Base-by-base conservation (phyloP, 2,888 invertebrate species). In the Cataglyphis livida region DNA sequence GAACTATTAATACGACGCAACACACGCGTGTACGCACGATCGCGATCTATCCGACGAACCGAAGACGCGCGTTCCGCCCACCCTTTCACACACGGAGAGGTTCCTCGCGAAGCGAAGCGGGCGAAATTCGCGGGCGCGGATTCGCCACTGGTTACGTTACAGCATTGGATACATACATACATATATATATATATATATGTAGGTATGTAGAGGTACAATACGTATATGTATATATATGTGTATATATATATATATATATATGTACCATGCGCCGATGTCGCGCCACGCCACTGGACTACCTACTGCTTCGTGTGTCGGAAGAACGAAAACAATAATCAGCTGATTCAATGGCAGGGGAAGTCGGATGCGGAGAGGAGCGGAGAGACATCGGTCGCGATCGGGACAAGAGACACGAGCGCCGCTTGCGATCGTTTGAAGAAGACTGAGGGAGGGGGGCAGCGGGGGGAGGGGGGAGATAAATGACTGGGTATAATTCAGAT, bases 321-420 rank as follows among this genome's bases (percentile, higher is more conserved):
- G 87, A 91, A 93, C 85, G 91, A 93, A 93, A 93, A 93, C 93
- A 93, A 91, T 92, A 93, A 93, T 93, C 93, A 93, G 93, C 93
- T 93, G 93, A 93, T 93, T 92, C 84, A 28, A 6, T 25, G 57
- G 54, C 25, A 21, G 41, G 51, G 62, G 61, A 18, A 15, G 28
- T 32, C 61, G 28, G 41, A 15, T 35, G 54, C 71, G 54, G 15
- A 51, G 70, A 54, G 35, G 35, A 28, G 38, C 32, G 57, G n/a
- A 21, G n/a, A 54, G 28, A n/a, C 15, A 18, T 12, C 18, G 54
- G 48, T 1, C 57, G 59, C 32, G 32, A 74, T 76, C 62, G 76
- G 32, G 4, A 35, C 32, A 25, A 25, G 12, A 15, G 25, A 35
- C 15, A 0, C 51, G 15, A 54, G 41, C 62, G 41, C 71, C 18